Percentiles rank a stretch among this genome's conserved stretches.
Evolutionary conservation across 2,113 vertebrate species (phyloP).

Genomic region (Austrofundulus limnaeus): DNA sequence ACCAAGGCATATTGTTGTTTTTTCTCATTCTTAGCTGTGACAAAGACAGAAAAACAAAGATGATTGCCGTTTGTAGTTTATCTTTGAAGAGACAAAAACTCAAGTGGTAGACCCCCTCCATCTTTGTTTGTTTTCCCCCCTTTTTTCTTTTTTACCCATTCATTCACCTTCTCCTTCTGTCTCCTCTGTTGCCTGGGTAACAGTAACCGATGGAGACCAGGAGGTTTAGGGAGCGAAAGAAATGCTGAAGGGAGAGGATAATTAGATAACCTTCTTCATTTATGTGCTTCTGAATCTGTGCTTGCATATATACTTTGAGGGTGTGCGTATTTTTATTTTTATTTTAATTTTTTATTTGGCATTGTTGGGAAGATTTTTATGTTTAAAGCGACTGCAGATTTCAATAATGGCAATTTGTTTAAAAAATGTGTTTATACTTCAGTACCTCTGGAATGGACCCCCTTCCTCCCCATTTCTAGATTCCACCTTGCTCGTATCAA

Average conservation of each 20-base stretch:
- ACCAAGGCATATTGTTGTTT: constrained; percentile 35
- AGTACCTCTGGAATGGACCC: not conserved
- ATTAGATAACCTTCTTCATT: constrained; percentile 54
- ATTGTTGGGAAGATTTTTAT: constrained; percentile 4
- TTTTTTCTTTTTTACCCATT: constrained; percentile 35
- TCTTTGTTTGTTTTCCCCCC: constrained; percentile 15
- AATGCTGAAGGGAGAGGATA: constrained; percentile 50
- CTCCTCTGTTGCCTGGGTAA: constrained; percentile 77
- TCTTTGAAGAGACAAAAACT: constrained; percentile 33
- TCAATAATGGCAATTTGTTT: constrained; percentile 4
- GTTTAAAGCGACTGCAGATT: not conserved
- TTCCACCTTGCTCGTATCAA: no score
- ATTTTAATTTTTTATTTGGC: no score
- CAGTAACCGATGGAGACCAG: constrained; percentile 75
- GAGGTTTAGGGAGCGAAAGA: constrained; percentile 61
- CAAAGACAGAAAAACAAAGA: constrained; percentile 7
- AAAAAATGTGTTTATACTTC: not conserved
- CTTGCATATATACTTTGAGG: constrained; percentile 1
- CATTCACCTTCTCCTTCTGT: constrained; percentile 55
- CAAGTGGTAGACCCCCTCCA: constrained; percentile 17
- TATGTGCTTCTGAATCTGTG: constrained; percentile 8
- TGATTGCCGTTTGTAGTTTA: constrained; percentile 22
- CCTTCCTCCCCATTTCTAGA: not conserved
- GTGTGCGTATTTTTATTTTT: not conserved
- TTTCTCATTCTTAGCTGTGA: constrained; percentile 21